phyloP scores from a whole-genome alignment of 2,113 vertebrate species.

The Lasiurus borealis region DNA sequence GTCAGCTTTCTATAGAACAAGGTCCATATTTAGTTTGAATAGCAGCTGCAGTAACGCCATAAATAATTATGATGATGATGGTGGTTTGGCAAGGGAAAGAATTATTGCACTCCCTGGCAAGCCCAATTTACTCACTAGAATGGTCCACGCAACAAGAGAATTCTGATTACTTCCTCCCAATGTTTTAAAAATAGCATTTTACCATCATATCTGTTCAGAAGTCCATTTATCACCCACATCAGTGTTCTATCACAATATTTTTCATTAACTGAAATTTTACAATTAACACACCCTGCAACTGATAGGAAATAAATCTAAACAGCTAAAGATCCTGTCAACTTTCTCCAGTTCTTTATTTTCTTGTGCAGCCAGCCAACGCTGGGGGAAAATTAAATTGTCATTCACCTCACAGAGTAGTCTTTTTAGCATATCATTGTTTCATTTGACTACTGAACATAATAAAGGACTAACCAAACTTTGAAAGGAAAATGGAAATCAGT shows the following conservation, averaged over 20 bases:
- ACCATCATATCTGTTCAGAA: slow-evolving; percentile 47
- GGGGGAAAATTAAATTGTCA: slow-evolving; percentile 63
- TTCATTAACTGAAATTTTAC: slow-evolving; percentile 71
- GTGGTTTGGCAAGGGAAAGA: not conserved
- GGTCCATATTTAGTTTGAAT: not conserved
- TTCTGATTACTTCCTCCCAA: slow-evolving; percentile 45
- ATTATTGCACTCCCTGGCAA: not conserved
- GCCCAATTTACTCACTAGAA: slow-evolving; percentile 6
- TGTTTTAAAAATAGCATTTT: slow-evolving; percentile 56
- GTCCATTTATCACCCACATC: slow-evolving; percentile 8
- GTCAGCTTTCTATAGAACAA: slow-evolving; percentile 48
- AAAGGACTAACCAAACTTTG: slow-evolving; percentile 63
- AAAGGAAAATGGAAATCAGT: slow-evolving; percentile 73
- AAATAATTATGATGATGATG: not conserved
- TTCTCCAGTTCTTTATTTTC: slow-evolving; percentile 65
- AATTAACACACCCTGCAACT: slow-evolving; percentile 68
- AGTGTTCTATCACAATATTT: slow-evolving; percentile 74
- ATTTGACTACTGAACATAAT: slow-evolving; percentile 69
- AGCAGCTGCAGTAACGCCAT: not conserved
- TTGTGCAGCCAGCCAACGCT: slow-evolving; percentile 55
- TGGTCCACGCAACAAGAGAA: slow-evolving; percentile 43
- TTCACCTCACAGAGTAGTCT: slow-evolving; percentile 62
- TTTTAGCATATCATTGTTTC: slow-evolving; percentile 72
- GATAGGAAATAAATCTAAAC: slow-evolving; percentile 63
- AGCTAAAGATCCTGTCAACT: slow-evolving; percentile 41